Percentiles rank a stretch among this genome's conserved stretches.
Conservation (phyloP, 23 tunicate genomes). For the Aplidium turbinatum region DNA sequence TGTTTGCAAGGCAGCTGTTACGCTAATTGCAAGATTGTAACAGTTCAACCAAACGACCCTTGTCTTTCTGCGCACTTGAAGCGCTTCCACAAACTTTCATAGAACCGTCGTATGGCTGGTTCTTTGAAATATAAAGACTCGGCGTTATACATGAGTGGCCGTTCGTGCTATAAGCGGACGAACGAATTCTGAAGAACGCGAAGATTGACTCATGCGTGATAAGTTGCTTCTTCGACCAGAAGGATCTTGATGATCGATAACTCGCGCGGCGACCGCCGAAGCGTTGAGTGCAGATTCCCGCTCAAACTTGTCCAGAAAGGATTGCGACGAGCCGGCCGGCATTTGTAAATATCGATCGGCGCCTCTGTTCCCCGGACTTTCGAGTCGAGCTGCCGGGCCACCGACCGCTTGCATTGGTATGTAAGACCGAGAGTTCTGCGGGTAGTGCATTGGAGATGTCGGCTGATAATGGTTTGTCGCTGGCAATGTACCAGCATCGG, state of each 20-base stretch:
- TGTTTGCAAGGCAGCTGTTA: too few species aligned
- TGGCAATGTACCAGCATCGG: slow-evolving; percentile 23
- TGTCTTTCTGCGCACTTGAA: too few species aligned
- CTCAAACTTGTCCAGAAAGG: slow-evolving; percentile 64
- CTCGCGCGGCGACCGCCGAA: slow-evolving; percentile 29
- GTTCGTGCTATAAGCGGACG: slow-evolving; percentile 68
- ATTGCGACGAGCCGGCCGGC: slow-evolving; percentile 65
- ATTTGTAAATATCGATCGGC: slow-evolving; percentile 15
- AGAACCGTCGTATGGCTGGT: too few species aligned
- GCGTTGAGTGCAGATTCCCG: slow-evolving; percentile 54
- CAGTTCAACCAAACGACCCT: too few species aligned
- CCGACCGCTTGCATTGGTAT: background rate
- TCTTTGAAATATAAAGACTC: too few species aligned
- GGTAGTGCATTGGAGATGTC: background rate
- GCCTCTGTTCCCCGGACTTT: too few species aligned
- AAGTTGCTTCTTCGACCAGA: slow-evolving; percentile 23
- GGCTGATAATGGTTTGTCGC: background rate
- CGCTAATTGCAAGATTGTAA: too few species aligned
- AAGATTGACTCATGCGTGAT: slow-evolving; percentile 74
- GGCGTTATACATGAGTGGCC: slow-evolving; percentile 87
- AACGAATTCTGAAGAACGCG: slow-evolving; percentile 61
- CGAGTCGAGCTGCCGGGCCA: too few species aligned
- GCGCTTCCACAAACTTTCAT: too few species aligned
- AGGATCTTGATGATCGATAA: slow-evolving; percentile 23
- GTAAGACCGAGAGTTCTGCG: background rate